Evolutionary conservation across 1,140 invertebrate species (phyloP).

Genomic region (Calephelis nemesis): DNA sequence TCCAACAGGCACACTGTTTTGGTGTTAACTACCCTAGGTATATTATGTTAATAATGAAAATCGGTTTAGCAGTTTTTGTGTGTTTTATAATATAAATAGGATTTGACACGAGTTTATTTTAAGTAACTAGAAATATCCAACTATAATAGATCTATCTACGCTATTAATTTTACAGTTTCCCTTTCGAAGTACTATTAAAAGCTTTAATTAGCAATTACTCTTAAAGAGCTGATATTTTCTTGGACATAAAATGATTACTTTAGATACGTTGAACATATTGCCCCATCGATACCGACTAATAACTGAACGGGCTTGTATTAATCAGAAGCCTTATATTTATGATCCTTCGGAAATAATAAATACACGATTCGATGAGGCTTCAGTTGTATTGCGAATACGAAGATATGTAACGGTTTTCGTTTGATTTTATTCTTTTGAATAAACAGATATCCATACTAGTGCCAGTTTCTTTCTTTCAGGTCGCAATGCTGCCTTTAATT

Average conservation of each 20-base stretch:
- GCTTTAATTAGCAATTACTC: not conserved
- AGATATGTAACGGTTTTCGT: not conserved
- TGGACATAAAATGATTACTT: slow-evolving; percentile 1
- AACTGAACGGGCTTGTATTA: slow-evolving; percentile 4
- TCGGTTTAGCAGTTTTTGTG: too few species aligned
- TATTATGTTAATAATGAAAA: too few species aligned
- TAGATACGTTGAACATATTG: slow-evolving; percentile 1
- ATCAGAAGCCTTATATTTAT: slow-evolving; percentile 10
- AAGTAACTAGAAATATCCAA: too few species aligned
- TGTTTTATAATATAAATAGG: too few species aligned
- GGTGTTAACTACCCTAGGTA: too few species aligned
- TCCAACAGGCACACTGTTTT: too few species aligned
- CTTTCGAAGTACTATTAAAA: too few species aligned
- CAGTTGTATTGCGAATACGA: not conserved
- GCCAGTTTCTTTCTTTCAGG: too few species aligned
- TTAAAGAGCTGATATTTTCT: not conserved
- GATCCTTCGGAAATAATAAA: slow-evolving; percentile 12
- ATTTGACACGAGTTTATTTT: too few species aligned
- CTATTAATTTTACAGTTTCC: too few species aligned
- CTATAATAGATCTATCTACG: too few species aligned
- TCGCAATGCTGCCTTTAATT: too few species aligned
- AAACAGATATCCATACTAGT: not conserved
- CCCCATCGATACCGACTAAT: slow-evolving; percentile 2
- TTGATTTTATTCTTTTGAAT: not conserved
- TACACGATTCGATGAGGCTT: not conserved